Base-by-base conservation (phyloP, 64 coral and sea anemone species). In the Stichodactyla helianthus region DNA sequence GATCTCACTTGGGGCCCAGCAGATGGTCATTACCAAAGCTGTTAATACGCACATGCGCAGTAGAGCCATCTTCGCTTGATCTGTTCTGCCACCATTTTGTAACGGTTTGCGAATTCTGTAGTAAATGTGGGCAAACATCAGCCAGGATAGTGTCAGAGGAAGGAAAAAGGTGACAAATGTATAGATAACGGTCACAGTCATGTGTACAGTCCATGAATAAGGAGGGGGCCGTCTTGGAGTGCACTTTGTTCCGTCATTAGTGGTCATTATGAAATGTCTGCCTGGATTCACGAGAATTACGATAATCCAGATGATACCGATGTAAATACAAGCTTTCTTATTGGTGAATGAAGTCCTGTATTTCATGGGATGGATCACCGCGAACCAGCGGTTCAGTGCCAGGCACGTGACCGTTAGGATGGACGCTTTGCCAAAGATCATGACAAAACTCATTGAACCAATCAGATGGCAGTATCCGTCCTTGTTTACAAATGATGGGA, bases 151-250 rank as follows among this genome's bases (percentile, higher is more conserved):
- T 6, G 35, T 18, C 17, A 85, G 86, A 4, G 93, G 93, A 25
- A 95, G 59, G 20, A 88, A 82, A 83, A 91, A 95, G 76, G 93
- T 95, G 5, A 91, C 86, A 53, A 91, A 6, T 52, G 86, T 85
- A 71, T 94, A 91, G 25, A n/a, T 20, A 51, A 81, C 17, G 59
- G 53, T 0, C 9, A 23, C 6, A 26, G 71, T 51, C 28, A 11
- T 57, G 79, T 7, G 23, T 86, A 54, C 27, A 90, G 88, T 25
- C 68, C 7, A 12, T 8, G 68, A 23, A n/a, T 23, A 74, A 6
- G 68, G 68, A 10, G 25, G 25, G 10, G 68, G 68, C 0, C 68
- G 68, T 31, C 1, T 31, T 2, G 7, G 8, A 74, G 26, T 12
- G 68, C 68, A 74, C 25, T 74, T 74, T n/a, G 50, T 81, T 54